Evolutionary conservation across 2,888 invertebrate genomes (phyloP).

Genomic region (Ceramica pisi): DNA sequence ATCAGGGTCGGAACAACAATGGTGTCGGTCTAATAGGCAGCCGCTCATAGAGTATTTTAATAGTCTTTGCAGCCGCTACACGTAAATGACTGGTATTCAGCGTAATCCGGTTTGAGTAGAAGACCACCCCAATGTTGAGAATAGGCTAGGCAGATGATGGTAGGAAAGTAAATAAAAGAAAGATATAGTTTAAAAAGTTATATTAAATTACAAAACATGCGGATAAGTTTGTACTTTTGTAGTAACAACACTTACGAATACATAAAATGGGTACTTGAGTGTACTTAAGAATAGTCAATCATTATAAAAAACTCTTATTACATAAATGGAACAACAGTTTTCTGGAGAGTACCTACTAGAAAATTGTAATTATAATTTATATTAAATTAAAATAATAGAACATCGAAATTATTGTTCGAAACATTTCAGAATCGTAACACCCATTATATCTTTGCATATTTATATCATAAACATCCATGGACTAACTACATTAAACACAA

Average conservation of each 20-base stretch:
- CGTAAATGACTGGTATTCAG: too few relatives aligned
- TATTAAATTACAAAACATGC: constrained; percentile 51
- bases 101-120: too few relatives aligned
- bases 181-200: constrained; percentile 11
- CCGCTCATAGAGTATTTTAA: too few relatives aligned
- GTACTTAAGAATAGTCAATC: constrained; percentile 51
- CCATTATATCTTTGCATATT: neutral
- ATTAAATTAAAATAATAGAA: neutral
- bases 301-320: constrained; percentile 11
- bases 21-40: too few relatives aligned
- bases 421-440: neutral
- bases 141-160: too few relatives aligned
- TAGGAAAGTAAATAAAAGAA: constrained; percentile 13
- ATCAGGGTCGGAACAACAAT: too few relatives aligned
- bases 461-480: neutral
- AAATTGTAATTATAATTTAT: too few relatives aligned
- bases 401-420: neutral
- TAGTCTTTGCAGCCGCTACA: too few relatives aligned
- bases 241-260: constrained; percentile 47
- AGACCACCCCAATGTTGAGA: too few relatives aligned
- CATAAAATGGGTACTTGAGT: constrained; percentile 65
- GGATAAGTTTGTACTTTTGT: constrained; percentile 40
- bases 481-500: neutral
- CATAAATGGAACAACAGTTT: neutral
- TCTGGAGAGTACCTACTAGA: neutral